Evolutionary conservation across 2,113 vertebrate genomes (phyloP), one percentile per base, ranked within the genome.

Genomic region (Sylvicapra grimmia): DNA sequence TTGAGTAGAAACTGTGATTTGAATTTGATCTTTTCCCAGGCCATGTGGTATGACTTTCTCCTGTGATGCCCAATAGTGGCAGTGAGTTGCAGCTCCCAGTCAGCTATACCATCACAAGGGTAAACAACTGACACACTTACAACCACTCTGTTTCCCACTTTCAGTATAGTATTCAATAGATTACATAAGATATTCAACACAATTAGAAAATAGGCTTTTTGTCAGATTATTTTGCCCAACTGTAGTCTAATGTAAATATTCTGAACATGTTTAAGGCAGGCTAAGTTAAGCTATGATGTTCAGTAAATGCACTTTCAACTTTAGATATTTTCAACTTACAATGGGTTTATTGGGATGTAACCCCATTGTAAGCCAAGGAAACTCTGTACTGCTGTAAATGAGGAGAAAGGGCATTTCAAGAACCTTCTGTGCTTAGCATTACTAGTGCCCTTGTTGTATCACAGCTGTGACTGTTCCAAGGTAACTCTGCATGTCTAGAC

Each of bases 391-490:
- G 49, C 59, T 49, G 40, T 90, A 72, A 88, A 93, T 61, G 75
- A 80, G 33, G 31, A 68, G 10, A 72, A 14, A 58, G 36, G 36
- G 11, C 56, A 88, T 36, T 85, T 95, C 86, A 53, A 91, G 79
- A 86, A 94, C 18, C 18, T 61, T 89, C 63, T 80, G 75, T 95
- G 90, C 63, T 94, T 93, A 94, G 44, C 33, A 85, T 83, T 92
- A 49, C 58, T 59, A 85, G 40, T n/a, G 23, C 16, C 8, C 21
- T 86, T 95, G 40, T 58, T 80, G 65, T 54, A 23, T 58, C 49
- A 95, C 54, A 97, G 51, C 31, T 36, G 11, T 75, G 49, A 68
- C 77, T 86, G 13, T 85, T 87, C 36, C 63, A 93, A 93, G 14
- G 84, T 31, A 86, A 49, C 5, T n/a, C 49, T 97, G 79, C 80